These are phyloP conservation scores for Enteromius mattozi DNA, from an alignment of 2,797 vertebrate species.

Conservation along the genomic window DNA sequence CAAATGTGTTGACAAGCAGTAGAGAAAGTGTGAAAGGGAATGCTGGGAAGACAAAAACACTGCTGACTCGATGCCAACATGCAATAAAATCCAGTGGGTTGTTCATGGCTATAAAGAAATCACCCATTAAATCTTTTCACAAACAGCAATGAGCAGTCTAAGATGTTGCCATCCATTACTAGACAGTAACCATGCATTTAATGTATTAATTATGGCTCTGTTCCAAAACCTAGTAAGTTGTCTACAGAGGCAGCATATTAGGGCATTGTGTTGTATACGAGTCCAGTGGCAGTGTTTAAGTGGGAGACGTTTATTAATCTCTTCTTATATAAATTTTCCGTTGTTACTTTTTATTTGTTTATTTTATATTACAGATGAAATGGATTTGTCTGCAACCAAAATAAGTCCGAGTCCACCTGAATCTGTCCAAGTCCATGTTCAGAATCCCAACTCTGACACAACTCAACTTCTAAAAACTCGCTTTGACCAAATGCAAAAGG, in stretches of 20 bases:
- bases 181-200: conserved; percentile 6
- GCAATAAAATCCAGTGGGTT: not conserved
- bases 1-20: conserved; percentile 4
- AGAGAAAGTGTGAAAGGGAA: not conserved
- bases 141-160: conserved; percentile 1
- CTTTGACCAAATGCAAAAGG: not conserved
- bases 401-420: too few relatives aligned
- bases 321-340: too few relatives aligned
- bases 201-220: conserved; percentile 31
- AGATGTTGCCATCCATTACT: conserved; percentile 27
- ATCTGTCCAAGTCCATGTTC: too few relatives aligned
- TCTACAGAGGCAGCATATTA: not conserved
- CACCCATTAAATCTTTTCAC: conserved; percentile 33
- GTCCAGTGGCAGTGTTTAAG: too few relatives aligned
- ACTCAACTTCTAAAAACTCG: not conserved
- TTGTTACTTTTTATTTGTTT: too few relatives aligned
- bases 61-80: conserved; percentile 11
- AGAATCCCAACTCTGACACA: too few relatives aligned
- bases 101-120: conserved; percentile 31
- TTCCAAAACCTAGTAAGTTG: conserved; percentile 26
- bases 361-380: too few relatives aligned
- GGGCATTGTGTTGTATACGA: not conserved
- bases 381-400: too few relatives aligned
- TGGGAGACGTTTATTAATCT: too few relatives aligned
- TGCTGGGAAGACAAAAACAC: not conserved